Evolutionary conservation across 2,797 vertebrate genomes (phyloP), one percentile per base, ranked within the genome.

Genomic region (Anguilla marmorata): DNA sequence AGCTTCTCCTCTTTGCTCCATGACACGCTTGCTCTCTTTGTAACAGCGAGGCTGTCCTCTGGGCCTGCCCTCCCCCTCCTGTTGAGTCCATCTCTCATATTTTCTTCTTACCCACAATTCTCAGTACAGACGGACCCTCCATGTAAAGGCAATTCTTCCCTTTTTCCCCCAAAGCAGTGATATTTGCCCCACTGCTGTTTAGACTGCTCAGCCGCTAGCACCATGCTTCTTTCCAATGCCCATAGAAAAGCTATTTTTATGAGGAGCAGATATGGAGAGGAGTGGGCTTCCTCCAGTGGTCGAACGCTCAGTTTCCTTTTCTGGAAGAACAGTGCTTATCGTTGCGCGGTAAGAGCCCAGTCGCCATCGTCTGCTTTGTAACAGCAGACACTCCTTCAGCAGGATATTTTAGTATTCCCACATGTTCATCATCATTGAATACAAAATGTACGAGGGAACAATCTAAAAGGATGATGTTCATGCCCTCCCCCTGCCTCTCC

Each of bases 141-240:
- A 37, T 2, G 21, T 45, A 66, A 41, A 14, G 41, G 24, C 85
- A 24, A 12, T 82, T 58, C 37, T 9, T 33, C 24, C 50, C 33
- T 11, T 30, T 30, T 56, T 3, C 14, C 3, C 9, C n/a, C 24
- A 7, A 7, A 41, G 76, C 52, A 63, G 24, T 45, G 8, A 30
- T 85, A 85, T 85, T 30, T 85, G 50, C 63, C 24, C 50, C 12
- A 41, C 11, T 8, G 1, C n/a, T 88, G 63, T 74, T 60, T 76
- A 41, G n/a, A n/a, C 69, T 41, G 41, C 87, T 87, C 60, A 54
- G 45, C 0, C 60, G 50, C 27, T n/a, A 83, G 48, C 21, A n/a
- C 27, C 45, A 54, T 72, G 80, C 21, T 48, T 72, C 11, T 27
- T 54, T 45, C 33, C n/a, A 14, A 85, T 16, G 82, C 3, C 19